Base-by-base conservation (phyloP, 2,113 vertebrate species). In the Anguilla japonica region DNA sequence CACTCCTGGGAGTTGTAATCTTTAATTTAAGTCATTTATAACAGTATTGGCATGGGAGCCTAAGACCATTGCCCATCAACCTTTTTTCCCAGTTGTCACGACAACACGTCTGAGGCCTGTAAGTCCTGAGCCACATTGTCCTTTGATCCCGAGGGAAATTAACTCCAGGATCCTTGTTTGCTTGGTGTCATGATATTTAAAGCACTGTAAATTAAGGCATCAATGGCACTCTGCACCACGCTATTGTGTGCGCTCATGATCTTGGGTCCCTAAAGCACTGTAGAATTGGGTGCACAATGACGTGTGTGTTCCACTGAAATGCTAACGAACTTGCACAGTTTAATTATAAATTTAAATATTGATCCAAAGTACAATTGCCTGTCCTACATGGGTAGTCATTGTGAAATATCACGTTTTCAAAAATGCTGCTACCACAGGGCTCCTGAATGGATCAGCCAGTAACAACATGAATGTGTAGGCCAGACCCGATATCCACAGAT, bases 161-260 rank as follows among this genome's bases (percentile, higher is more conserved):
- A 79, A 85, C 53, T 85, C 67, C 78, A 40, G n/a, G 56, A 85
- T 85, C 78, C 79, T 81, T 86, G 79, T 80, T 86, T 86, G 80
- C 81, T 39, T 67, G 34, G 79, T 60, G 79, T 81, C 50, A 81
- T 86, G 79, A 22, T 86, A 22, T 60, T 81, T 81, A 57, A 86
- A 57, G 79, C 56, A 29, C 79, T 63, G 79, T 63, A 86, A 81
- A 81, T 81, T 63, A 82, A 67, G 56, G 56, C 34, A 20, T 16
- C 79, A 85, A 85, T 56, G 11, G 84, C 79, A 34, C 34, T 22
- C 43, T 34, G 53, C 78, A 79, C 34, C 53, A 4, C 40, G 39
- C 78, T 22, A 85, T 40, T 85, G 75, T 46, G 34, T 39, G 50
- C 39, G 71, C 39, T 85, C 39, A 79, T 53, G 43, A 79, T 85